Conservation (phyloP, 2,888 invertebrate species). For the Zygogramma bicolorata region DNA sequence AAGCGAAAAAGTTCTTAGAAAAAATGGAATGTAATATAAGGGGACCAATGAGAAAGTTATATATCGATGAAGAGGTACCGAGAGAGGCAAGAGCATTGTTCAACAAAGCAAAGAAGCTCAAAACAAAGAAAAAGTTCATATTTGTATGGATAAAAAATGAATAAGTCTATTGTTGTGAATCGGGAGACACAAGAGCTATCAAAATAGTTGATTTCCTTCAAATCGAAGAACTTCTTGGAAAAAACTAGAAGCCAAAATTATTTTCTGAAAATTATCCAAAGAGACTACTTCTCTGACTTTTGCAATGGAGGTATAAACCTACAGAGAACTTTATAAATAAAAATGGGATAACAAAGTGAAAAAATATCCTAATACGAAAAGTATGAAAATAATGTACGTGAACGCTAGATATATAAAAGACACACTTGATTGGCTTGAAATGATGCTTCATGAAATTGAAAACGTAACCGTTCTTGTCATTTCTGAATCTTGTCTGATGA, state of each 20-base stretch:
- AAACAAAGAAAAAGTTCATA: not conserved
- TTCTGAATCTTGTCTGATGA: slow-evolving; percentile 6
- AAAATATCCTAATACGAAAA: not conserved
- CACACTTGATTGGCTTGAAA: not conserved
- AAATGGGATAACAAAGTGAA: not conserved
- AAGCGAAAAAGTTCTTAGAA: not conserved
- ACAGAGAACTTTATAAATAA: slow-evolving; percentile 1
- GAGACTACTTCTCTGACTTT: not conserved
- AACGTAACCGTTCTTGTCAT: slow-evolving; percentile 10
- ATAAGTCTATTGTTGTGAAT: slow-evolving; percentile 7
- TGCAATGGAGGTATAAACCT: slow-evolving; percentile 2
- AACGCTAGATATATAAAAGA: not conserved
- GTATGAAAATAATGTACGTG: slow-evolving; percentile 7
- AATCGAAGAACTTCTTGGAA: slow-evolving; percentile 10
- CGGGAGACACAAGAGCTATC: slow-evolving; percentile 10
- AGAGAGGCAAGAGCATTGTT: slow-evolving; percentile 10
- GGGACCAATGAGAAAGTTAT: slow-evolving; percentile 3
- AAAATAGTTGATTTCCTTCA: slow-evolving; percentile 4
- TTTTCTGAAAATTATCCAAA: not conserved
- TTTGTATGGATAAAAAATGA: slow-evolving; percentile 9
- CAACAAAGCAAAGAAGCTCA: slow-evolving; percentile 13
- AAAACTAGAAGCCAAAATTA: not conserved
- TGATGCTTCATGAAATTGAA: not conserved
- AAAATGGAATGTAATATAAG: slow-evolving; percentile 1
- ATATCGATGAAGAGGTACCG: slow-evolving; percentile 1